Percentiles rank a stretch among this genome's conserved stretches.
Evolutionary conservation across 2,113 vertebrate species (phyloP).

Genomic region (Athene cunicularia): DNA sequence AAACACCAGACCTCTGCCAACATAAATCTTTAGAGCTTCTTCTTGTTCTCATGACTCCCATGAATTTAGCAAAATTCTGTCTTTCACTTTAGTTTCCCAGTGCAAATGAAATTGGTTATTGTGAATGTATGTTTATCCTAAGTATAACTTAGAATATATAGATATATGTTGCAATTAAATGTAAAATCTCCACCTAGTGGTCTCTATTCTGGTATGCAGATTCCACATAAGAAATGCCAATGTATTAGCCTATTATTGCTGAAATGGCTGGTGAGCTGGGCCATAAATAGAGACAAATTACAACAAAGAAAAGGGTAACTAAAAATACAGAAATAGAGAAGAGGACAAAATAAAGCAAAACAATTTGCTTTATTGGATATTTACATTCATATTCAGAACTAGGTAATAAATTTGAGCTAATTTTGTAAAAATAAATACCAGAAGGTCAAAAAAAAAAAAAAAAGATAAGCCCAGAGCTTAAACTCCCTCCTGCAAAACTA

Average conservation of each 20-base stretch:
- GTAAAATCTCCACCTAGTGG: background rate
- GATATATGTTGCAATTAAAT: background rate
- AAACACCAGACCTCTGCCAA: background rate
- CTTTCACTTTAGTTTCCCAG: background rate
- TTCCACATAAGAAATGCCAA: background rate
- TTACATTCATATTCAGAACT: background rate
- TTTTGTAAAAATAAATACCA: background rate
- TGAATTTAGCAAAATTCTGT: background rate
- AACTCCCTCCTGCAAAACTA: background rate
- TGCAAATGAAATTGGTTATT: background rate
- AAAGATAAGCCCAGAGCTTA: background rate
- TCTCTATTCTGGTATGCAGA: background rate
- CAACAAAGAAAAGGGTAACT: background rate
- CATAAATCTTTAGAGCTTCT: background rate
- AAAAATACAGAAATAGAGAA: too few species aligned
- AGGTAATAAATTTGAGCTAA: background rate
- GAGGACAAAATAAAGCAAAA: too few species aligned
- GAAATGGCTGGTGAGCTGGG: background rate
- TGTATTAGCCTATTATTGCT: background rate
- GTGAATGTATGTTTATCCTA: background rate
- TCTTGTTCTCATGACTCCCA: background rate
- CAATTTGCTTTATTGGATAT: background rate
- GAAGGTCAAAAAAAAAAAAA: background rate
- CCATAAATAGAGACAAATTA: background rate
- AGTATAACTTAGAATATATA: background rate